A percentile compares a stretch with the other conserved stretches of the same genome.
These are phyloP conservation scores for Meloidogyne chitwoodi DNA, from an alignment of 1,140 invertebrate species.

Conservation along the genomic window DNA sequence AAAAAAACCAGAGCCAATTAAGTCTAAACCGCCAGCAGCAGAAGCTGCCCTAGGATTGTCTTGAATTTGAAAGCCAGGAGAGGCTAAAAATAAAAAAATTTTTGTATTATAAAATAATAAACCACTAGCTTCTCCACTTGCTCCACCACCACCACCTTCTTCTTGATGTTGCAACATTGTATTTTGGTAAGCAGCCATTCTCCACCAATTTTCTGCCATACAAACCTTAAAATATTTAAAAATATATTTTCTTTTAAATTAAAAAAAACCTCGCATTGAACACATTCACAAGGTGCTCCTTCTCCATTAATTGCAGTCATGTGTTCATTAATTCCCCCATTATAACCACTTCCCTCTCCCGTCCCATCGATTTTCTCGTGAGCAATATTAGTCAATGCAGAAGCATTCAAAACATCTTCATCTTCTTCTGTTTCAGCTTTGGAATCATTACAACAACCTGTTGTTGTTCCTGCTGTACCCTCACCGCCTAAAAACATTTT, in stretches of 20 bases:
- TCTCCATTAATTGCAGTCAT: neutral
- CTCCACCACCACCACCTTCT: neutral
- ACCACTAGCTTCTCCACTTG: neutral
- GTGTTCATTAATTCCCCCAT: neutral
- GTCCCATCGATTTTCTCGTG: neutral
- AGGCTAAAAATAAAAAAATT: neutral
- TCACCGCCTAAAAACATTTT: neutral
- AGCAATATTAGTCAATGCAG: neutral
- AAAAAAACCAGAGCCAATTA: neutral
- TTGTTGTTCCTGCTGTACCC: neutral
- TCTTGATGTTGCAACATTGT: slow-evolving; percentile 5
- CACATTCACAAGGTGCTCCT: slow-evolving; percentile 11
- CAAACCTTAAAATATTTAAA: slow-evolving; percentile 12
- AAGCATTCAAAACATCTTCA: neutral
- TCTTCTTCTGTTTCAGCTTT: neutral
- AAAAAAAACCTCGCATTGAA: slow-evolving; percentile 19
- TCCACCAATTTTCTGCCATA: slow-evolving; percentile 22
- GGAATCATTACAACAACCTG: neutral
- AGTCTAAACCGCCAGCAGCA: neutral
- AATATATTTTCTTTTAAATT: no score
- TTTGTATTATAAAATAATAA: neutral
- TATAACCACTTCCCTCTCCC: neutral
- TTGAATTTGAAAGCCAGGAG: neutral
- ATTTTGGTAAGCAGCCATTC: slow-evolving; percentile 19
- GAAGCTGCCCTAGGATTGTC: neutral